phyloP scores from a whole-genome alignment of 2,888 invertebrate species.

The Ptychoptera contaminata region DNA sequence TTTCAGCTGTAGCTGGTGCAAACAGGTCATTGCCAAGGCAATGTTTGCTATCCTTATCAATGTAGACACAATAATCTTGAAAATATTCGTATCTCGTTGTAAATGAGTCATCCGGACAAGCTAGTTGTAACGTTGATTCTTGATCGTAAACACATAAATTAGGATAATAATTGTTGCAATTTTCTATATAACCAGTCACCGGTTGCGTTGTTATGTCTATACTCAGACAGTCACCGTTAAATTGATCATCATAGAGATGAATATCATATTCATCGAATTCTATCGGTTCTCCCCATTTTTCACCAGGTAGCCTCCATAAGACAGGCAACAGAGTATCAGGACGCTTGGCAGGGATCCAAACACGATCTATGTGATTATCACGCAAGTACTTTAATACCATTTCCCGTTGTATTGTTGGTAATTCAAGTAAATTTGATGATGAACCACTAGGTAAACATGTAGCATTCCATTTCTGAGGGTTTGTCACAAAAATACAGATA shows the following conservation, averaged over 20 bases:
- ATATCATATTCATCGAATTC: constrained; percentile 11
- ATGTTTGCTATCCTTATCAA: neutral
- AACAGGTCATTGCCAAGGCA: neutral
- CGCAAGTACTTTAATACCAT: constrained; percentile 21
- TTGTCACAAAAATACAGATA: constrained; percentile 23
- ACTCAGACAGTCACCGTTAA: constrained; percentile 17
- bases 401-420: constrained; percentile 10
- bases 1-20: too few relatives aligned
- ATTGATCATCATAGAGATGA: constrained; percentile 9
- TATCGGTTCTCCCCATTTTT: constrained; percentile 20
- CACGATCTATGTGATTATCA: constrained; percentile 11
- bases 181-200: constrained; percentile 11
- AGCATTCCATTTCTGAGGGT: constrained; percentile 17
- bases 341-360: constrained; percentile 38
- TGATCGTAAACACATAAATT: constrained; percentile 17
- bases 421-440: constrained; percentile 14
- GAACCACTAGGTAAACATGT: constrained; percentile 15
- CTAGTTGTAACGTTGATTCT: neutral
- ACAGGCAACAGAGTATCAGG: constrained; percentile 30
- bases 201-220: neutral
- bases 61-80: constrained; percentile 1
- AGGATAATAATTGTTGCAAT: constrained; percentile 15
- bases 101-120: constrained; percentile 5
- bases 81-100: neutral
- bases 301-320: constrained; percentile 34